These are phyloP conservation scores for Epizoanthus stellaris DNA, from an alignment of 92 coral and sea anemone species.

Conservation along the genomic window DNA sequence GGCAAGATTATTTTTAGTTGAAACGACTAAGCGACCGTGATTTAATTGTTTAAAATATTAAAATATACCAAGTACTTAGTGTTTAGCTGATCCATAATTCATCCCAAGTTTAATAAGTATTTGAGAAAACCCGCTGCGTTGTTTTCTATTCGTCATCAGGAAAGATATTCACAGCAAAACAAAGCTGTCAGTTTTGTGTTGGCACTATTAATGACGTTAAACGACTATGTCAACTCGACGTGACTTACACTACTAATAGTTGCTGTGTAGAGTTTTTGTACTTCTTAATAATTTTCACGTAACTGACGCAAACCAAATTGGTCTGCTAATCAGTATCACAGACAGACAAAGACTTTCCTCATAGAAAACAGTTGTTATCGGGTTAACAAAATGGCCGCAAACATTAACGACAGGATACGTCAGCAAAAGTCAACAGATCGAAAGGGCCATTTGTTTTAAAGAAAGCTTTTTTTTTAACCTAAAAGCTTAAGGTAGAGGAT, in stretches of 20 bases:
- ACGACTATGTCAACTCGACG: not conserved
- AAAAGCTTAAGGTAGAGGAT: no score
- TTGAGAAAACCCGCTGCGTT: not conserved
- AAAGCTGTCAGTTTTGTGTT: not conserved
- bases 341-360: not conserved
- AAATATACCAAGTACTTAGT: conserved; percentile 27
- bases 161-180: not conserved
- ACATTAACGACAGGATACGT: no score
- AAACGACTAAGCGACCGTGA: conserved; percentile 20
- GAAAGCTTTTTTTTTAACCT: no score
- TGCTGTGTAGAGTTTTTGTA: conserved; percentile 1
- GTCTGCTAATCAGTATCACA: not conserved
- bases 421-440: no score
- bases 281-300: conserved; percentile 6
- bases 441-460: no score
- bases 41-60: conserved; percentile 37
- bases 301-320: conserved; percentile 28
- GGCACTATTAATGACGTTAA: conserved; percentile 1
- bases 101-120: conserved; percentile 27
- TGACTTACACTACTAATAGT: not conserved
- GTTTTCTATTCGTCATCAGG: not conserved
- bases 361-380: not conserved
- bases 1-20: not conserved
- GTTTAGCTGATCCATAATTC: conserved; percentile 17
- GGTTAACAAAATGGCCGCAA: no score